Evolutionary conservation across 2,113 vertebrate species (phyloP).

Genomic region (Eublepharis macularius): DNA sequence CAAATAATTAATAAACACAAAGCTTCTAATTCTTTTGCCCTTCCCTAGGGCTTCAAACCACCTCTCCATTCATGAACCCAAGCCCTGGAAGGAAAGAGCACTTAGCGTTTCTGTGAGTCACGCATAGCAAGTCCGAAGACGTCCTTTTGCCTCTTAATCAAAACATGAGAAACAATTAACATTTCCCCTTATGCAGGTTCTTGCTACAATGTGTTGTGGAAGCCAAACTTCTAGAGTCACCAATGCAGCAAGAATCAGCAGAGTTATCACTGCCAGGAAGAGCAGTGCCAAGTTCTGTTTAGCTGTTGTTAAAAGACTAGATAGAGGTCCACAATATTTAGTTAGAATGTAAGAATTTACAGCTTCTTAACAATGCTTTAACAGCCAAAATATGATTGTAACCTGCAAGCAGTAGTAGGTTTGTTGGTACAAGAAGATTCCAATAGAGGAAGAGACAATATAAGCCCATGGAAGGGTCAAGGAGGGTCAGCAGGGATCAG

Average conservation of each 20-base stretch:
- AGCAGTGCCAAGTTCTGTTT: neutral
- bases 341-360: neutral
- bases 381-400: neutral
- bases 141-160: neutral
- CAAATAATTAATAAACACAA: neutral
- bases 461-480: neutral
- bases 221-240: neutral
- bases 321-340: neutral
- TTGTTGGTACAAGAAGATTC: neutral
- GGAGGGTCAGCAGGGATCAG: neutral
- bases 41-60: neutral
- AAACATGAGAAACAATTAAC: neutral
- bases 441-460: neutral
- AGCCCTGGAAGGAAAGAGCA: neutral
- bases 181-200: neutral
- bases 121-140: neutral
- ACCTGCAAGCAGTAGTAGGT: neutral
- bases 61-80: neutral
- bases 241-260: neutral
- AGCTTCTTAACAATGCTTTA: neutral
- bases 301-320: neutral
- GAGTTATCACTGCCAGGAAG: neutral
- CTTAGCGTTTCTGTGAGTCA: neutral
- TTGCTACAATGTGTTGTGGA: neutral
- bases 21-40: neutral